Evolutionary conservation across 2,888 invertebrate genomes (phyloP), one percentile per base, ranked within the genome.

Genomic region (Melieria omissa): DNA sequence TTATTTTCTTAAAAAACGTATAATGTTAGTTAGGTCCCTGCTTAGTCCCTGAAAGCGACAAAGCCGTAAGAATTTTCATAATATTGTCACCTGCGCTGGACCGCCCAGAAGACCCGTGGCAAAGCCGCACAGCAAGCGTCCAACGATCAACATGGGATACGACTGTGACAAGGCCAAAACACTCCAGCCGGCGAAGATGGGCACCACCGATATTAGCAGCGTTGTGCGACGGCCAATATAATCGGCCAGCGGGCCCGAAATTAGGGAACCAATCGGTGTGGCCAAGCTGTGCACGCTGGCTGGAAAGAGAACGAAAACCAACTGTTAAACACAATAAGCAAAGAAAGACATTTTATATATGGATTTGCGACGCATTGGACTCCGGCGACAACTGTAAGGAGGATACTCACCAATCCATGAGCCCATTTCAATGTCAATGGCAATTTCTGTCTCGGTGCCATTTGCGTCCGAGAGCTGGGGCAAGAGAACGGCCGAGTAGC

Each of bases 221-320:
- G 92, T 90, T 45, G 90, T 88, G 74, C 90, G 90, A 70, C 93
- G 88, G 0, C 93, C 93, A 78, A 92, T 89, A 54, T 88, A 88
- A 79, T 93, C 93, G 88, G 93, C 91, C 65, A 93, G 85, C 0
- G 92, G 89, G 0, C 93, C 94, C 0, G 93, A 92, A 49, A 92
- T 78, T 79, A 94, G 86, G 0, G 93, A 91, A 0, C 93, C 94
- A 0, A 93, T 81, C 0, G 94, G 94, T 0, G 93, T 93, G 0
- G 93, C 93, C 70, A 93, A 90, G 45, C 93, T 93, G 82, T 94
- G 94, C 10, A 94, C 90, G 79, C 93, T 93, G 4, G 93, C 94
- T 94, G 54, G 5, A 73, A 66, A 7, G 10, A 52, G 5, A 54
- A 10, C 47, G 29, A 29, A 29, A 29, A 29, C 29, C 29, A 29